A percentile compares a stretch with the other conserved stretches of the same genome.
phyloP scores from a whole-genome alignment of 2,797 vertebrate species.

The Calcarius lapponicus region DNA sequence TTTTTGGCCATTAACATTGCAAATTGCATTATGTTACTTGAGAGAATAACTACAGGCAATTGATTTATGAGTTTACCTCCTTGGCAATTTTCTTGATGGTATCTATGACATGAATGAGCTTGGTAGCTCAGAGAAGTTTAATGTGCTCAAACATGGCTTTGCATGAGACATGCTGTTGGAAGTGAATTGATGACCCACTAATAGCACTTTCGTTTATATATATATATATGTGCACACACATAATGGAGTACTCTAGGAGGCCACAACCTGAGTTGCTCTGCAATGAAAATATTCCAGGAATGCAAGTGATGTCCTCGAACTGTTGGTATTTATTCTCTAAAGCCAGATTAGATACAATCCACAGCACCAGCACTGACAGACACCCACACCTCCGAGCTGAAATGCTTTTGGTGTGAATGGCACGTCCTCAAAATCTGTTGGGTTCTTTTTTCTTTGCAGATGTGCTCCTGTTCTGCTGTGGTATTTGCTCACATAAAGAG shows the following conservation, averaged over 20 bases:
- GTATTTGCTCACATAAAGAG: neutral
- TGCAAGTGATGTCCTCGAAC: neutral
- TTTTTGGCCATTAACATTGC: neutral
- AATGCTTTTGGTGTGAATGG: neutral
- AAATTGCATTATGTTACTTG: neutral
- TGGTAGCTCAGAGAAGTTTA: neutral
- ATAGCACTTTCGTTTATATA: neutral
- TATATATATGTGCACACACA: neutral
- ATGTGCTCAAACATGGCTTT: neutral
- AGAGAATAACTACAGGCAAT: neutral
- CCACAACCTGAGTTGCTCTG: neutral
- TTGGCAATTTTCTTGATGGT: neutral
- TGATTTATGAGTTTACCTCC: neutral
- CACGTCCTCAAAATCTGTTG: fast-evolving
- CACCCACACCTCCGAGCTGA: neutral
- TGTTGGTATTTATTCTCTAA: neutral
- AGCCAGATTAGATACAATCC: neutral
- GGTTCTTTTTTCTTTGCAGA: neutral
- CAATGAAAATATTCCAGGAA: neutral
- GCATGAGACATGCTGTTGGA: neutral
- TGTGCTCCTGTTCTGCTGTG: neutral
- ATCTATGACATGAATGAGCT: neutral
- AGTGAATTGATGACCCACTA: neutral
- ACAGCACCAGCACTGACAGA: neutral
- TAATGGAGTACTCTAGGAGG: neutral